A percentile compares a stretch with the other conserved stretches of the same genome.
phyloP scores from a whole-genome alignment of 2,797 vertebrate genomes.

The Xerus rutilus region DNA sequence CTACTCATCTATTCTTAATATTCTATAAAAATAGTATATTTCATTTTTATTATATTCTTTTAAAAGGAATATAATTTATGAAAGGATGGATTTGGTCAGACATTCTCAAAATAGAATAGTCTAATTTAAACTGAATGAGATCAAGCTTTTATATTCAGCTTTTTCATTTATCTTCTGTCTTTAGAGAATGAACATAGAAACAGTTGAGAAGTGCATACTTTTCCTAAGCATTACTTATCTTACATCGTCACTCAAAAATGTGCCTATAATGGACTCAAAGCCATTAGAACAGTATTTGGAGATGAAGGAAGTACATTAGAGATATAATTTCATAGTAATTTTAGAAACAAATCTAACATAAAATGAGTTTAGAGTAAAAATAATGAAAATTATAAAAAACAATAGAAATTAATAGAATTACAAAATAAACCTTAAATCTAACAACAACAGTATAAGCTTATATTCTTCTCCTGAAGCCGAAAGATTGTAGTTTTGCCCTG shows the following conservation, averaged over 20 bases:
- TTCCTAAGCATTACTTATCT: neutral
- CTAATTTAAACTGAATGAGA: conserved; percentile 57
- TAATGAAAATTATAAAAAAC: no score
- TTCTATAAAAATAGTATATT: neutral
- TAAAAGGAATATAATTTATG: conserved; percentile 16
- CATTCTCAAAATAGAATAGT: conserved; percentile 64
- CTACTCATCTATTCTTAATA: neutral
- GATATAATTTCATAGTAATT: neutral
- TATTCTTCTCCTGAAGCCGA: conserved; percentile 38
- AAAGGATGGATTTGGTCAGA: conserved; percentile 27
- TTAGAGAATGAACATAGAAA: neutral
- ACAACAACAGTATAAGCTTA: neutral
- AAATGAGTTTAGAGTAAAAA: neutral
- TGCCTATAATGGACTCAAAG: neutral
- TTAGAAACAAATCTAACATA: conserved; percentile 45
- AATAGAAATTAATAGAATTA: neutral
- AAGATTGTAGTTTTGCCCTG: neutral
- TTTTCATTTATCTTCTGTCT: conserved; percentile 51
- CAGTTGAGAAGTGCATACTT: neutral
- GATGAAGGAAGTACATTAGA: neutral
- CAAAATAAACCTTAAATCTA: conserved; percentile 1
- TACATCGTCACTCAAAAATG: conserved; percentile 2
- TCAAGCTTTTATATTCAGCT: conserved; percentile 62
- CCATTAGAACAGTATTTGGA: conserved; percentile 15
- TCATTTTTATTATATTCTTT: neutral